Base-by-base conservation (phyloP, 2,113 vertebrate genomes). In the Vulpes ferrilata region DNA sequence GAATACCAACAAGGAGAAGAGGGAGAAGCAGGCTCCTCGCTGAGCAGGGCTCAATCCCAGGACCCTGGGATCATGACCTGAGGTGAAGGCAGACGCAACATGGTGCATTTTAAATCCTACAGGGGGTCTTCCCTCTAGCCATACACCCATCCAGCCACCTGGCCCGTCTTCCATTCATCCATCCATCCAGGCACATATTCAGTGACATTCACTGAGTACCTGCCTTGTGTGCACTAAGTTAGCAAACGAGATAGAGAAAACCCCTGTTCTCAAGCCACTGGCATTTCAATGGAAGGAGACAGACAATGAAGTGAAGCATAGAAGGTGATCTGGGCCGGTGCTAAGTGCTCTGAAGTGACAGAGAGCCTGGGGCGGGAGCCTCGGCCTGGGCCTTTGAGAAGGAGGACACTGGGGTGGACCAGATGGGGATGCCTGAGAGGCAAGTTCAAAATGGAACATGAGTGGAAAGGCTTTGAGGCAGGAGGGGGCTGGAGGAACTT, bases 161-260 rank as follows among this genome's bases (percentile, higher is more conserved):
- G 12, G 65, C 20, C 53, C 27, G 2, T 11, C 48, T 32, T 57
- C 60, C 25, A 2, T 32, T 25, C 67, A 43, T 9, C 15, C 78
- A 38, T 12, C 64, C 30, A 48, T 17, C 38, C 20, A 60, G 11
- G 3, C 1, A 0, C 6, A 0, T 4, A 19, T 35, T 71, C 38
- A 2, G 0, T 64, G 73, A 27, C 48, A 35, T 23, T 12, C 15
- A 1, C 1, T 0, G 43, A 51, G 51, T 12, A 22, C 20, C 88
- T 69, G 12, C 30, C 51, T 38, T n/a, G 0, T 16, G 19, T 35
- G 10, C 12, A 3, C 76, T 51, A 60, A 85, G 57, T 71, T 3
- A 59, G 38, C 11, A 19, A 83, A 69, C 20, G 32, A 87, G 73
- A 23, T 0, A 60, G 32, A 87, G 35, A 23, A 55, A 43, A 23